Evolutionary conservation across 2,888 invertebrate species (phyloP), one percentile per base, ranked within the genome.

Genomic region (Trissonchulus sp.): DNA sequence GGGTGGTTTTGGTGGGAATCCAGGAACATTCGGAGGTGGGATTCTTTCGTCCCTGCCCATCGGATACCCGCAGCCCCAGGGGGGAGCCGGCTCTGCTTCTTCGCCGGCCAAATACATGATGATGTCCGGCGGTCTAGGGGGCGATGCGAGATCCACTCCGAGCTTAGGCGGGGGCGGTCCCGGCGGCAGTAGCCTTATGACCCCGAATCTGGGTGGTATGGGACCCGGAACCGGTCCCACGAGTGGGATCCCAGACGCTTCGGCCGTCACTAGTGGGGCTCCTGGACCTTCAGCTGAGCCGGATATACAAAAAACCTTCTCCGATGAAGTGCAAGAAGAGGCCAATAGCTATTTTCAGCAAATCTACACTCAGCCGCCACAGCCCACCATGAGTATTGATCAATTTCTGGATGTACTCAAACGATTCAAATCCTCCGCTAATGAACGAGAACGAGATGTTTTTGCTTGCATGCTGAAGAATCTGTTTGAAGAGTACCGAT

Each of bases 271-370:
- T 23, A 30, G 31, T 31, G 80, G 79, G 15, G 35, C n/a, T 3
- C 23, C 35, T 31, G 71, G 35, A 8, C 15, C 65, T 71, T 90
- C 88, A 75, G 85, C 86, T n/a, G 83, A 87, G 1, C 60, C 74
- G 48, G 89, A 89, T 74, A 90, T 93, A 82, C 89, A 90, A 78
- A 90, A 84, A 76, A 81, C 83, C 76, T 92, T 95, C 3, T 91
- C 94, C 0, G 94, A 95, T 85, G 98, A 98, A 83, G 93, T 98
- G 63, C 99, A 99, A 85, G 97, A 98, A 84, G 98, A 99, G 87
- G 99, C 98, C 0, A 99, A 99, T 84, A 91, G 94, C 74, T 99
- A 98, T 84, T 99, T 99, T 85, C 97, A 99, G 86, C 89, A 95
- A 79, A 98, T 99, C 82, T 98, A 98, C 87, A 97, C 96, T 86